A percentile compares a stretch with the other conserved stretches of the same genome.
These are phyloP conservation scores for Zootoca vivipara DNA, from an alignment of 2,113 vertebrate species.

Conservation along the genomic window DNA sequence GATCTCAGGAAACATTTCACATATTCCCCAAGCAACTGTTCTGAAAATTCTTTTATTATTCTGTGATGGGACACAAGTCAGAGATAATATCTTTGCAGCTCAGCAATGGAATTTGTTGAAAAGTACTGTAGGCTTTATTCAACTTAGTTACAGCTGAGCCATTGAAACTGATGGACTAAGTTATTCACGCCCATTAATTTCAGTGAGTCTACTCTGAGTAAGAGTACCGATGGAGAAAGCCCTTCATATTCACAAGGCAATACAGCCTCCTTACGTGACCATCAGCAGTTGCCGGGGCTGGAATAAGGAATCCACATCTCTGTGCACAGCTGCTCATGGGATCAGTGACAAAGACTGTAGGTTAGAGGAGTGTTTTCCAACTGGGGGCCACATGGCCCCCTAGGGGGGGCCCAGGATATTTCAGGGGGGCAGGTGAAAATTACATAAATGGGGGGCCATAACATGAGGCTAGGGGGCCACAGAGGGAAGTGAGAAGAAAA, in stretches of 20 bases:
- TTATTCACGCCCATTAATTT: too few relatives aligned
- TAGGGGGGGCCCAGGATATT: too few relatives aligned
- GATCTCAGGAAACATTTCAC: slow-evolving; percentile 54
- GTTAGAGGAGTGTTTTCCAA: background rate
- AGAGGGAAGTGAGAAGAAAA: background rate
- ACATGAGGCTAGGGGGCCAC: too few relatives aligned
- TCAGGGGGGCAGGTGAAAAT: too few relatives aligned
- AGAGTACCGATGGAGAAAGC: too few relatives aligned
- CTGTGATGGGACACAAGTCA: slow-evolving; percentile 13
- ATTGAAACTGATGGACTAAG: too few relatives aligned
- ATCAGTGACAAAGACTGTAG: background rate
- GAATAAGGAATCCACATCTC: background rate
- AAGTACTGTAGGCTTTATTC: background rate
- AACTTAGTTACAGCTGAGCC: background rate
- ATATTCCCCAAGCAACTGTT: slow-evolving; percentile 60
- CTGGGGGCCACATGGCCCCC: too few relatives aligned
- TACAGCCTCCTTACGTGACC: background rate
- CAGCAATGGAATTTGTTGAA: slow-evolving; percentile 7
- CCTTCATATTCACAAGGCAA: background rate
- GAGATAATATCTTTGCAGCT: slow-evolving; percentile 53
- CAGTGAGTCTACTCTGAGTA: too few relatives aligned
- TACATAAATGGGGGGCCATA: too few relatives aligned
- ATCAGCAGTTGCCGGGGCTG: background rate
- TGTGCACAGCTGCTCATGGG: background rate
- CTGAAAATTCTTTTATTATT: slow-evolving; percentile 62